Evolutionary conservation across 2,888 invertebrate species (phyloP), one percentile per base, ranked within the genome.

Genomic region (Athetis lepigone): DNA sequence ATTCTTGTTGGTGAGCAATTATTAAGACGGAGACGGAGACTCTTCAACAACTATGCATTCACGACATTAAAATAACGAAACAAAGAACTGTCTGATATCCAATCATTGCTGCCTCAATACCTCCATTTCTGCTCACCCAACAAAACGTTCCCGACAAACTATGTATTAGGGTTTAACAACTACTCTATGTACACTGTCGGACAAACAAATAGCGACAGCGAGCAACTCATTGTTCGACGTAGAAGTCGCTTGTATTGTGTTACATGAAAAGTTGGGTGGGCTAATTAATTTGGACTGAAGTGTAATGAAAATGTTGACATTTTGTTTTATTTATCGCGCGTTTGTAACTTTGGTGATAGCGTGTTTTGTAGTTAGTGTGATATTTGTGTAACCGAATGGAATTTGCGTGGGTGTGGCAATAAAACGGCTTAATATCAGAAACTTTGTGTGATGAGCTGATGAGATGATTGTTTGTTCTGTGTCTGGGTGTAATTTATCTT

Each of bases 221-320:
- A 50, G n/a, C 42, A 50, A 33, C 36, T 71, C 52, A 51, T 61
- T 72, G 57, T 71, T 73, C 13, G 9, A 47, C 23, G 61, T 39
- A 25, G 4, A 61, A 72, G 46, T 71, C 43, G 39, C 50, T 5
- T 47, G 39, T 57, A 42, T 45, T 56, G 65, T 60, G 33, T 68
- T 52, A 57, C 36, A 57, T 13, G 18, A 45, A 56, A 71, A 72
- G 37, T 71, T 67, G 21, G 6, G 23, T 51, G 19, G 2, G 21
- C 58, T 62, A 47, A 73, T 72, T 70, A 71, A 58, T 68, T 55
- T 62, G 68, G 42, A 46, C 8, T 33, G 2, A 43, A 51, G 58
- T 55, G 62, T 72, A 58, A 72, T 51, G 36, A 37, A 64, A 46
- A 33, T n/a, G 18, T 55, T 64, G 25, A 37, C 52, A 39, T 52